Base-by-base conservation (phyloP, 2,113 vertebrate species). In the Pseudois nayaur region DNA sequence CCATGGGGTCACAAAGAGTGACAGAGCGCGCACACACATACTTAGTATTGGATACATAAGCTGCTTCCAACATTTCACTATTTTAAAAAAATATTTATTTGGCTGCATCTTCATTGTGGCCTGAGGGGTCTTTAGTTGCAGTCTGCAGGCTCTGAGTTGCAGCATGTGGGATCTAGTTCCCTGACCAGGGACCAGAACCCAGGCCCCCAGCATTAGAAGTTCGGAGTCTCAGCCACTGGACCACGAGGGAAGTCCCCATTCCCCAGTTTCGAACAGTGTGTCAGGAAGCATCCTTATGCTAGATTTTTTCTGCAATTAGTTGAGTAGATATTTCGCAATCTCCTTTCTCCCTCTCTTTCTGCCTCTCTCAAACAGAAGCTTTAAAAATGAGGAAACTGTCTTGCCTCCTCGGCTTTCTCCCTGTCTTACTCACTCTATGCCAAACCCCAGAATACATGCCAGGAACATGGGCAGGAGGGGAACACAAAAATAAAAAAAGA, bases 281-380 rank as follows among this genome's bases (percentile, higher is more conserved):
- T 17, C 27, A 3, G 1, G 9, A 57, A 52, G 54, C n/a, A 29
- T 1, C 50, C 57, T 36, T 10, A 3, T 14, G 4, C 76, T n/a
- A 45, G n/a, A 3, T 1, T 5, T 23, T 12, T 3, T 13, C 1
- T 9, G 29, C 43, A 52, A n/a, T 40, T 25, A 29, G 27, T 0
- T 57, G 43, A n/a, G 60, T 1, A 1, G 27, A 8, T n/a, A 10
- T 1, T 64, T 27, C 2, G 6, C 48, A 52, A 40, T 55, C 43
- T 59, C 50, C 23, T 31, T 48, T 21, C 36, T 31, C 55, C 19
- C 29, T 23, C 23, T 45, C 48, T 36, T 33, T 31, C 8, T 33
- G 54, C 43, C 9, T 59, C n/a, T 55, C 62, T 45, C 57, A 27
- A n/a, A 19, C n/a, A 15, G 81, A 93, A 87, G 10, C 23, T 16